These are phyloP conservation scores for Syngnathus rostellatus DNA, from an alignment of 2,797 vertebrate species.

Conservation along the genomic window DNA sequence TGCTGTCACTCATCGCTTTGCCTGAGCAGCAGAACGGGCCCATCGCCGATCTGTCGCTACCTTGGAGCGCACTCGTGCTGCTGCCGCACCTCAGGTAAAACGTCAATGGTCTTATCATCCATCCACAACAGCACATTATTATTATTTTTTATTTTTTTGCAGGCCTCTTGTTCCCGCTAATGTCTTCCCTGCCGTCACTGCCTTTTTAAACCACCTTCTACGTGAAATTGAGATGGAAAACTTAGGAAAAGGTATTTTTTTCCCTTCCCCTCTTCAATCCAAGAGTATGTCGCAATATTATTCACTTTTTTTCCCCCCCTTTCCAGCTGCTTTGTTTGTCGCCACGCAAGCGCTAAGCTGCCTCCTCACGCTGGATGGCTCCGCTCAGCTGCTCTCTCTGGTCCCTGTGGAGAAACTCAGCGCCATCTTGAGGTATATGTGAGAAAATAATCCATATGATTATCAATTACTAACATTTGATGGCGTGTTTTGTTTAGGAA, in stretches of 20 bases:
- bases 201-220: slow-evolving; percentile 73
- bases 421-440: slow-evolving; percentile 69
- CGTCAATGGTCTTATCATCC: neutral
- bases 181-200: slow-evolving; percentile 60
- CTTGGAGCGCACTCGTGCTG: slow-evolving; percentile 84
- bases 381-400: slow-evolving; percentile 73
- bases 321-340: slow-evolving; percentile 79
- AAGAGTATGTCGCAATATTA: neutral
- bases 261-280: neutral
- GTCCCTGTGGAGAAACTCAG: slow-evolving; percentile 78
- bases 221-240: slow-evolving; percentile 63
- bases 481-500: slow-evolving; percentile 52
- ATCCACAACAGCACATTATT: too few relatives aligned
- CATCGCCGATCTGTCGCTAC: slow-evolving; percentile 71
- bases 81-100: slow-evolving; percentile 87
- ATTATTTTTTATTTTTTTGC: slow-evolving; percentile 8
- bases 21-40: slow-evolving; percentile 48
- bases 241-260: slow-evolving; percentile 73
- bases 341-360: slow-evolving; percentile 85
- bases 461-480: neutral
- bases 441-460: neutral
- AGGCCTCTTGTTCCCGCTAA: slow-evolving; percentile 76
- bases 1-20: slow-evolving; percentile 73
- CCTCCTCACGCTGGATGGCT: slow-evolving; percentile 82
- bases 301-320: neutral